Conservation (phyloP, 2,113 vertebrate genomes). For the Apeltes quadracus region DNA sequence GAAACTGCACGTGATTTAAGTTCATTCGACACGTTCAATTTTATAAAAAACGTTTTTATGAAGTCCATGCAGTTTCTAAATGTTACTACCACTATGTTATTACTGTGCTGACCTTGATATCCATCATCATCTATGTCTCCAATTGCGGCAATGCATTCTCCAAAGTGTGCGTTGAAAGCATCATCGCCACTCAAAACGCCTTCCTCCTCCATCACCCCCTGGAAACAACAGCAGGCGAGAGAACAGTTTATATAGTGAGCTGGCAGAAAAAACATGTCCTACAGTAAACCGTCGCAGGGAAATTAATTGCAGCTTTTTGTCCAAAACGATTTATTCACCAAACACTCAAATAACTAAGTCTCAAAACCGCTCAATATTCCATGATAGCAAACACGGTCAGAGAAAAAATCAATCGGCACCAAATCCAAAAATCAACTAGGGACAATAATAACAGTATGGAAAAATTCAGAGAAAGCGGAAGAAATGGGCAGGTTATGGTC, state of each 20-base stretch:
- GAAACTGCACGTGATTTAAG: neutral
- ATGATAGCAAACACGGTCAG: conserved; percentile 23
- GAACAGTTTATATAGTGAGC: conserved; percentile 11
- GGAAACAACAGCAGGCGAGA: conserved; percentile 58
- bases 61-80: neutral
- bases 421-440: neutral
- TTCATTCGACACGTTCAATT: conserved; percentile 20
- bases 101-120: conserved; percentile 86
- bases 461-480: conserved; percentile 3
- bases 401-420: conserved; percentile 24
- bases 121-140: conserved; percentile 95
- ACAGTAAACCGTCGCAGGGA: neutral
- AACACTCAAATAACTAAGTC: conserved; percentile 24
- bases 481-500: conserved; percentile 14
- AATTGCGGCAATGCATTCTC: conserved; percentile 89
- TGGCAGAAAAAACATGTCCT: neutral
- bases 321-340: conserved; percentile 19
- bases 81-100: neutral
- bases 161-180: conserved; percentile 93
- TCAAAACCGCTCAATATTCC: conserved; percentile 3
- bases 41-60: neutral
- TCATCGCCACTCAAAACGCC: conserved; percentile 83
- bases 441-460: neutral
- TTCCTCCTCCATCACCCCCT: conserved; percentile 94
- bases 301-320: conserved; percentile 23